Base-by-base conservation (phyloP, 2,888 invertebrate species). In the Bellardia bayeri region DNA sequence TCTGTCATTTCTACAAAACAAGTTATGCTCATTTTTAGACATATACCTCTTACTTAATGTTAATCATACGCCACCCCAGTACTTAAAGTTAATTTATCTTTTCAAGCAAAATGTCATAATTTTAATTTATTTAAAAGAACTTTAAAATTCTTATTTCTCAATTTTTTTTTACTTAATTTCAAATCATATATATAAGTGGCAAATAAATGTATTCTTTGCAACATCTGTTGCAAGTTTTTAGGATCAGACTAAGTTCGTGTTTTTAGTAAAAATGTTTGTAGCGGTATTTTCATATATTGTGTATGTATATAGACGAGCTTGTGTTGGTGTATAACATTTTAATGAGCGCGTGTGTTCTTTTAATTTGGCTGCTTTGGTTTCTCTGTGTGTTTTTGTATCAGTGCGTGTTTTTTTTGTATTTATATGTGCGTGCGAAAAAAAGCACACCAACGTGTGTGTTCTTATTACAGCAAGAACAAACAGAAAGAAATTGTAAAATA, bases 261-360 rank as follows among this genome's bases (percentile, higher is more conserved):
- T 13, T 45, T 45, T 45, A 37, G n/a, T 33, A 56, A 11, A 13
- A 42, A 30, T 56, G 16, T 56, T 23, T 51, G 23, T 54, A 78
- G 42, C 42, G 56, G 54, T 76, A 54, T 45, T 45, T 45, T 45
- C 13, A 13, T 78, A 16, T 66, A 42, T 3, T 42, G 54, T 66
- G 64, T 81, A 54, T 81, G 13, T 45, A 45, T 45, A 45, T 13
- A 45, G 1, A 23, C 13, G 7, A 37, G 58, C 33, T 45, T 23
- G 49, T 64, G 23, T 45, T 54, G 45, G 33, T 68, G 42, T 79
- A 45, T 66, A 49, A 54, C n/a, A 56, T 79, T 75, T 64, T 51
- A 69, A 82, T 66, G 75, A 80, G 82, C 69, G 82, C 82, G 74
- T 61, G 75, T 85, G 82, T 85, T 85, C 76, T 72, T 76, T 85